Percentiles rank a stretch among this genome's conserved stretches.
These are phyloP conservation scores for Anodontia alba DNA, from an alignment of 2,888 invertebrate genomes.

Conservation along the genomic window DNA sequence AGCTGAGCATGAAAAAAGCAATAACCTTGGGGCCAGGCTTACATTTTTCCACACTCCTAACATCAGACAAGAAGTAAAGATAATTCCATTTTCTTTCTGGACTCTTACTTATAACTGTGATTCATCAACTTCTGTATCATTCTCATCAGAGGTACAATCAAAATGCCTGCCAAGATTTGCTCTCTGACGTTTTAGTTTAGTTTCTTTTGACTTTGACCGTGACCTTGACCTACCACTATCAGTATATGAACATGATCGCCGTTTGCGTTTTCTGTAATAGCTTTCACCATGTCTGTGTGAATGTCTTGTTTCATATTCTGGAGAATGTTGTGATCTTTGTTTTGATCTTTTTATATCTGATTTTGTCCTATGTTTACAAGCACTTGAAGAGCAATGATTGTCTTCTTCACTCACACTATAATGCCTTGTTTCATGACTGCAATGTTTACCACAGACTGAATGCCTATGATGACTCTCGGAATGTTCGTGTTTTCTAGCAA, in stretches of 20 bases:
- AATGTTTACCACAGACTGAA: neutral
- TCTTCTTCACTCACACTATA: neutral
- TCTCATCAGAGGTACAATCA: conserved; percentile 7
- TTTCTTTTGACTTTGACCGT: neutral
- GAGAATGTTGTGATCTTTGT: neutral
- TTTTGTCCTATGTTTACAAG: neutral
- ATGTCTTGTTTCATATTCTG: neutral
- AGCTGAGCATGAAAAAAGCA: too few species aligned
- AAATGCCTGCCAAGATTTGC: neutral
- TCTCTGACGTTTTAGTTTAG: neutral
- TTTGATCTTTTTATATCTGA: neutral
- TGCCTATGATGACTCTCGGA: neutral
- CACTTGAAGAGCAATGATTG: neutral
- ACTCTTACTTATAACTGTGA: neutral
- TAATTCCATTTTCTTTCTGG: too few species aligned
- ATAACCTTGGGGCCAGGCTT: too few species aligned
- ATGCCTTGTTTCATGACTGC: neutral
- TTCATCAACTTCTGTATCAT: conserved; percentile 1
- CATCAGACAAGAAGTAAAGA: too few species aligned
- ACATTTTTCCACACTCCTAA: too few species aligned
- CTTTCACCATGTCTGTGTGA: neutral
- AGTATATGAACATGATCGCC: neutral
- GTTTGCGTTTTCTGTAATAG: neutral
- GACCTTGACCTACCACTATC: neutral
- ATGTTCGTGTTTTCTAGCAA: neutral